Evolutionary conservation across 1,140 invertebrate species (phyloP).

Genomic region (Temnothorax longispinosus): DNA sequence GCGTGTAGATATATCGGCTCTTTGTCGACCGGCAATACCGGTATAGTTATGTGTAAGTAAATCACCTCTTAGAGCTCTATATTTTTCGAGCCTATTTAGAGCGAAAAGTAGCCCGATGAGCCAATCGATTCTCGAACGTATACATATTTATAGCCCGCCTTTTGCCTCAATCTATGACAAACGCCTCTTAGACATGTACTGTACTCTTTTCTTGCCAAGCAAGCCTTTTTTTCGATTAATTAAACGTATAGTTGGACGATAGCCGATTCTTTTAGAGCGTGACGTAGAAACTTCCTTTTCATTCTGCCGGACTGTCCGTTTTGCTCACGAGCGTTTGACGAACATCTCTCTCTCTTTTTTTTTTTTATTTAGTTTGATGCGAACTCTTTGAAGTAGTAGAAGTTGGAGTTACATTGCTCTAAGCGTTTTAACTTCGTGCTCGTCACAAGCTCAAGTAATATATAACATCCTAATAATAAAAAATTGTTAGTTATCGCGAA

Average conservation of each 20-base stretch:
- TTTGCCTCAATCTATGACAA: constrained; percentile 81
- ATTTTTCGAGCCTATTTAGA: constrained; percentile 71
- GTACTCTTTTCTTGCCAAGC: constrained; percentile 44
- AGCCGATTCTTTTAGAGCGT: constrained; percentile 58
- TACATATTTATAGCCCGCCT: constrained; percentile 80
- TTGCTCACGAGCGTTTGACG: constrained; percentile 10
- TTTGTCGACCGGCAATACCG: constrained; percentile 78
- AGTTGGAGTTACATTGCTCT: constrained; percentile 17
- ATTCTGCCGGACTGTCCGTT: constrained; percentile 23
- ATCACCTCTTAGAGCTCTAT: constrained; percentile 56
- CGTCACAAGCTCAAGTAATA: neutral
- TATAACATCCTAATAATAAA: constrained; percentile 16
- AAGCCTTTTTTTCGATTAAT: constrained; percentile 24
- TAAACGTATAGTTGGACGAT: constrained; percentile 21
- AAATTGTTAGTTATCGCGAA: neutral
- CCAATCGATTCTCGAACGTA: constrained; percentile 64
- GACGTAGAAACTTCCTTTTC: constrained; percentile 49
- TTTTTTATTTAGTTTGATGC: constrained; percentile 24
- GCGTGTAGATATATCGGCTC: constrained; percentile 75
- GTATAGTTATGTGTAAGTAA: constrained; percentile 83
- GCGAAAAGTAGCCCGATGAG: constrained; percentile 43
- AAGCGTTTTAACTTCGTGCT: constrained; percentile 43
- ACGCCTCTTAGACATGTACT: constrained; percentile 42
- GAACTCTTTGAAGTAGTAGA: constrained; percentile 13
- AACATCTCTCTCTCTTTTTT: neutral